A percentile compares a stretch with the other conserved stretches of the same genome.
phyloP scores from a whole-genome alignment of 2,888 invertebrate species.

The Drosophila mayaguana region DNA sequence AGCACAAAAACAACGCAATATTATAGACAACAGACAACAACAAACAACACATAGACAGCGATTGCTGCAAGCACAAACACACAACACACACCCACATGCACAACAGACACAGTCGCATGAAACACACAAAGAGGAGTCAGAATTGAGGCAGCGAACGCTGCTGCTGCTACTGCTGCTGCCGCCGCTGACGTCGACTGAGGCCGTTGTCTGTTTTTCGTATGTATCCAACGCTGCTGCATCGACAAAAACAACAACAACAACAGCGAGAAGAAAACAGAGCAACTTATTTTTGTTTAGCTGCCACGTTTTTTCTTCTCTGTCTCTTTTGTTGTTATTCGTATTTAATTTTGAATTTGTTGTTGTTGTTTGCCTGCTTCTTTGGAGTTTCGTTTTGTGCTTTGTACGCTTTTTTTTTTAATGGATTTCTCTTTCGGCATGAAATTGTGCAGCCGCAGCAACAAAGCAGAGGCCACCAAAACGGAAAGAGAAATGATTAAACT shows the following conservation, averaged over 20 bases:
- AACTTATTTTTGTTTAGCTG: slow-evolving; percentile 74
- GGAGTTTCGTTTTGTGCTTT: slow-evolving; percentile 42
- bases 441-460: slow-evolving; percentile 21
- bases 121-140: slow-evolving; percentile 58
- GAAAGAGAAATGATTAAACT: slow-evolving; percentile 63
- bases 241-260: slow-evolving; percentile 25
- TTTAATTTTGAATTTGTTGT: slow-evolving; percentile 17
- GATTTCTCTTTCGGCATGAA: slow-evolving; percentile 66
- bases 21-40: slow-evolving; percentile 51
- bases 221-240: slow-evolving; percentile 61
- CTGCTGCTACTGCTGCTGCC: neutral
- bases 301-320: slow-evolving; percentile 57
- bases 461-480: slow-evolving; percentile 44
- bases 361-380: slow-evolving; percentile 36
- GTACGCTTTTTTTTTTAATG: slow-evolving; percentile 51
- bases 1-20: slow-evolving; percentile 40
- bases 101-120: slow-evolving; percentile 32
- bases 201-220: slow-evolving; percentile 66
- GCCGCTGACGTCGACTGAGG: slow-evolving; percentile 47
- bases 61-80: slow-evolving; percentile 26
- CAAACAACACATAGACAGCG: slow-evolving; percentile 24
- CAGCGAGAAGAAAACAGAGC: slow-evolving; percentile 42
- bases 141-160: slow-evolving; percentile 56
- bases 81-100: slow-evolving; percentile 27
- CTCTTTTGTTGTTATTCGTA: slow-evolving; percentile 50